Evolutionary conservation across 2,888 invertebrate genomes (phyloP).

Genomic region (Allacma fusca): DNA sequence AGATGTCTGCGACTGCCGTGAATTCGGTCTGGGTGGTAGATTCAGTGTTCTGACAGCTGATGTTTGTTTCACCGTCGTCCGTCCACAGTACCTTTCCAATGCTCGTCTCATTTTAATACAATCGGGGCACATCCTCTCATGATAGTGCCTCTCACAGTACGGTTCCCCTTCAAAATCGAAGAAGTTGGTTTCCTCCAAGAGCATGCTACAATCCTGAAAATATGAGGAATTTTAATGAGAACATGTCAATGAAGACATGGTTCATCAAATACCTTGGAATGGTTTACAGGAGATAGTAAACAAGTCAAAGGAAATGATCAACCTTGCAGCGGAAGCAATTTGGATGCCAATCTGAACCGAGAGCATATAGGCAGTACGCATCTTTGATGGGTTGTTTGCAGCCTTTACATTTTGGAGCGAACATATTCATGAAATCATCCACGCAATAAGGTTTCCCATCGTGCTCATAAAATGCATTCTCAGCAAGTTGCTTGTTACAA

Average conservation of each 20-base stretch:
- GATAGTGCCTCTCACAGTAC: conserved; percentile 59
- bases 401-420: conserved; percentile 58
- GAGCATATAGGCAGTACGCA: conserved; percentile 50
- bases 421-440: conserved; percentile 56
- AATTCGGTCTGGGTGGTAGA: conserved; percentile 33
- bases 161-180: conserved; percentile 59
- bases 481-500: conserved; percentile 49
- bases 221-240: conserved; percentile 17
- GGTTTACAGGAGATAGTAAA: neutral
- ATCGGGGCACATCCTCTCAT: conserved; percentile 61
- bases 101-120: conserved; percentile 60
- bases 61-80: conserved; percentile 16
- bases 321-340: conserved; percentile 53
- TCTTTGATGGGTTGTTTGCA: conserved; percentile 59
- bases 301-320: conserved; percentile 13
- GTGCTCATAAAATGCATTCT: conserved; percentile 48
- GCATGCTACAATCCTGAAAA: conserved; percentile 56
- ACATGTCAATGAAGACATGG: neutral
- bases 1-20: conserved; percentile 32
- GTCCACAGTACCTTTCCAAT: conserved; percentile 57
- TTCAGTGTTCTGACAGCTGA: conserved; percentile 35
- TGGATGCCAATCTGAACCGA: conserved; percentile 57
- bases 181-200: conserved; percentile 57
- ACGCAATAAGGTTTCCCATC: conserved; percentile 46
- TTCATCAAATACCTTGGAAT: conserved; percentile 7